These are phyloP conservation scores for Agriopis marginaria DNA, from an alignment of 2,888 invertebrate genomes.

Conservation along the genomic window DNA sequence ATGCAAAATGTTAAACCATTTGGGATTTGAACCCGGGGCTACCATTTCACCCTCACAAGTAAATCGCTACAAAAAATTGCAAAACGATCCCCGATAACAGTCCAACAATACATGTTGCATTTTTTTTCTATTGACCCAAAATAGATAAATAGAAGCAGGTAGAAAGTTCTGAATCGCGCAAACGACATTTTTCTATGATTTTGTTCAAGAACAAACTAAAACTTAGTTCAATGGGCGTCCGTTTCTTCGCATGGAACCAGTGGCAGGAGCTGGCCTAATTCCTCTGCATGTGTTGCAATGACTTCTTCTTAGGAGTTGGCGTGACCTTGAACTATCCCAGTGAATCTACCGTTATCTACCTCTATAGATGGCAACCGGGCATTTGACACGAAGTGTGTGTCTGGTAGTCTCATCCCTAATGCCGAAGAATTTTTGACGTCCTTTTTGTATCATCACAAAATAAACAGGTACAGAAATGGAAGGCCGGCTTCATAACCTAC, in stretches of 20 bases:
- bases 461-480: too few species aligned
- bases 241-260: constrained; percentile 79
- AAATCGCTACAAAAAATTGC: constrained; percentile 26
- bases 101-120: constrained; percentile 57
- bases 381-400: constrained; percentile 78
- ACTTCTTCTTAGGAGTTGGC: constrained; percentile 44
- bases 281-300: constrained; percentile 42
- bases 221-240: constrained; percentile 63
- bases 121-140: constrained; percentile 54
- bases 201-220: constrained; percentile 48
- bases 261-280: constrained; percentile 69
- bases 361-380: constrained; percentile 61
- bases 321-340: constrained; percentile 55
- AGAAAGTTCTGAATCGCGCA: constrained; percentile 69
- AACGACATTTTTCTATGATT: constrained; percentile 59
- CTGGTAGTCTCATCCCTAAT: constrained; percentile 61
- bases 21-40: constrained; percentile 32
- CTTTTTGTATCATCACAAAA: constrained; percentile 52
- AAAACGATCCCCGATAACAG: constrained; percentile 35
- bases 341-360: constrained; percentile 78
- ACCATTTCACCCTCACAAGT: neutral
- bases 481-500: too few species aligned
- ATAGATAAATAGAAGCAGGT: constrained; percentile 69
- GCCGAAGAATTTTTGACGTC: constrained; percentile 78
- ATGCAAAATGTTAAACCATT: constrained; percentile 34